Base-by-base conservation (phyloP, 2,888 invertebrate genomes). In the Callyntrura sp. region DNA sequence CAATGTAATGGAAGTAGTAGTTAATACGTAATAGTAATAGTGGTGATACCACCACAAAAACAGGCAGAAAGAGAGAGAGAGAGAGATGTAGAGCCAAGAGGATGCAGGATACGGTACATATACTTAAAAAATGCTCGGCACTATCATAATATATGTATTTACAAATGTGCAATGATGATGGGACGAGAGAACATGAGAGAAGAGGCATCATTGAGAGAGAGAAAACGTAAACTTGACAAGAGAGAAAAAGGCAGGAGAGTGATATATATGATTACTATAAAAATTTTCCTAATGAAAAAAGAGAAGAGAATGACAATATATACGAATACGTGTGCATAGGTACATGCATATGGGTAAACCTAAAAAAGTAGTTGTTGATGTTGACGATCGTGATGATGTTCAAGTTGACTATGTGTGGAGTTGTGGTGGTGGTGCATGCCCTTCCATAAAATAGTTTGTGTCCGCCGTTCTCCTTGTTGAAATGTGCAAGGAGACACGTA, bases 171-270 rank as follows among this genome's bases (percentile, higher is more conserved):
- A 25, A 9, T 9, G 12, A 25, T 25, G 12, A 11, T 23, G 62
- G 12, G 51, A 51, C 5, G 9, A 5, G 51, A n/a, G 35, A 35
- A 35, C 35, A 43, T 11, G 12, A 51, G 14, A 51, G 35, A 25
- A 76, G 51, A 17, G 20, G 60, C 5, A 28, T n/a, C n/a, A 65
- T 28, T 14, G 35, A 62, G 20, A 57, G 17, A 28, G 17, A 70
- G 17, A 70, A 70, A 70, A 70, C n/a, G 35, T 68, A 20, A 68
- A 76, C 76, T 76, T 76, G 76, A 76, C 76, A 76, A 76, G 51
- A 73, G 62, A 51, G 51, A 68, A 28, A 25, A 17, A 8, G 23
- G 48, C 73, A 48, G 4, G 60, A 60, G 60, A 60, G 51, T 35
- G n/a, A 4, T 23, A 20, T 9, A 70, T 17, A 45, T 11, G 20